Percentiles rank a stretch among this genome's conserved stretches.
These are phyloP conservation scores for Rhagoletis pomonella DNA, from an alignment of 1,140 invertebrate species.

Conservation along the genomic window DNA sequence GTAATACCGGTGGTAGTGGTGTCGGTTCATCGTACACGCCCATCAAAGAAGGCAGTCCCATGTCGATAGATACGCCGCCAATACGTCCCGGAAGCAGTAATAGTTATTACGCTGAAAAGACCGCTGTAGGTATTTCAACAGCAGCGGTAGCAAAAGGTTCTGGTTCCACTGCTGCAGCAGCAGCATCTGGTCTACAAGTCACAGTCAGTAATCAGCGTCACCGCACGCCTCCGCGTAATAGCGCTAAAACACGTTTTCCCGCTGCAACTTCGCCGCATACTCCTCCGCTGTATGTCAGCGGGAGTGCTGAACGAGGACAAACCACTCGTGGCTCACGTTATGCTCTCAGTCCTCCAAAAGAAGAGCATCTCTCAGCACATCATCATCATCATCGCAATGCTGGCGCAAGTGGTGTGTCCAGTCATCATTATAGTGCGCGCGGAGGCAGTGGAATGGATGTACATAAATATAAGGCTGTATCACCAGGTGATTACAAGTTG, in stretches of 20 bases:
- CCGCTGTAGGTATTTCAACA: constrained; percentile 59
- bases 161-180: not conserved
- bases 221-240: constrained; percentile 64
- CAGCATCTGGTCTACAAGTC: constrained; percentile 62
- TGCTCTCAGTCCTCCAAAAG: constrained; percentile 66
- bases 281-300: constrained; percentile 62
- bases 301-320: constrained; percentile 43
- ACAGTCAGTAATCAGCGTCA: constrained; percentile 70
- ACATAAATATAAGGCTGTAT: constrained; percentile 54
- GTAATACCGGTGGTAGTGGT: constrained; percentile 73
- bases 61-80: constrained; percentile 78
- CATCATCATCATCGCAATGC: constrained; percentile 59
- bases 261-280: constrained; percentile 68
- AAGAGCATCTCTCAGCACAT: constrained; percentile 64
- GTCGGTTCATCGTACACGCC: constrained; percentile 73
- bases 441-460: not conserved
- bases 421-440: constrained; percentile 53
- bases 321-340: constrained; percentile 65
- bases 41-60: constrained; percentile 75
- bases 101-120: constrained; percentile 57
- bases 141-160: constrained; percentile 50
- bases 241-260: constrained; percentile 63
- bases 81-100: constrained; percentile 63
- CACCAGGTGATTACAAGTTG: constrained; percentile 29
- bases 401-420: not conserved